Conservation (phyloP, 2,113 vertebrate species). For the Anhinga anhinga region DNA sequence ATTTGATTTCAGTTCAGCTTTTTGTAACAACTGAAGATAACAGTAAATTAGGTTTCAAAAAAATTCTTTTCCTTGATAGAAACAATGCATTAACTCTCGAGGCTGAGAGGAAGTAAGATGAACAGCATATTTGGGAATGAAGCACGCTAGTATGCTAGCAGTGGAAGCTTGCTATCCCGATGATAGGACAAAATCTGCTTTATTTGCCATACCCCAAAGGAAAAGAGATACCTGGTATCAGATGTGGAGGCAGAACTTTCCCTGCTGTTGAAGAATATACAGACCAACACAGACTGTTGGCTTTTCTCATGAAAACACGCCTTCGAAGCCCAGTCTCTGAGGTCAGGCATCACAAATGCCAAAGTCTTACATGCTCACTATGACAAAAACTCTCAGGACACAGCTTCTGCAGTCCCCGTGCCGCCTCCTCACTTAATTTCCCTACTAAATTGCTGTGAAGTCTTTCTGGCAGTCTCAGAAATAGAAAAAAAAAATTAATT, state of each 20-base stretch:
- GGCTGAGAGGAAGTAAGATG: background rate
- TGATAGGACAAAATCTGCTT: background rate
- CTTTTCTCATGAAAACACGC: background rate
- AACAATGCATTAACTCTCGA: background rate
- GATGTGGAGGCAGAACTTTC: background rate
- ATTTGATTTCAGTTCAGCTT: background rate
- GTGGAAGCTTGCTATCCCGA: background rate
- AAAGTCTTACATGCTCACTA: accelerated
- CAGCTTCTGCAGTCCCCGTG: background rate
- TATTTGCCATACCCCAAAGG: background rate
- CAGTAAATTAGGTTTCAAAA: background rate
- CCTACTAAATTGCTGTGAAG: background rate
- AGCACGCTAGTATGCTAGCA: background rate
- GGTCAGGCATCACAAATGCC: background rate
- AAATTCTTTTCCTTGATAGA: background rate
- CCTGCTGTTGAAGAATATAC: background rate
- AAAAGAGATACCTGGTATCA: background rate
- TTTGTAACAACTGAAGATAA: background rate
- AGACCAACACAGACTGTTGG: background rate
- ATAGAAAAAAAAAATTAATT: background rate
- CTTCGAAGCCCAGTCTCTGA: background rate
- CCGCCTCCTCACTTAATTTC: background rate
- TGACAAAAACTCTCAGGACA: background rate
- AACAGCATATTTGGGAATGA: background rate
- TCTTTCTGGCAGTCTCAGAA: background rate